Conservation (phyloP, 2,797 vertebrate genomes). For the Alcedo quadribrachys region DNA sequence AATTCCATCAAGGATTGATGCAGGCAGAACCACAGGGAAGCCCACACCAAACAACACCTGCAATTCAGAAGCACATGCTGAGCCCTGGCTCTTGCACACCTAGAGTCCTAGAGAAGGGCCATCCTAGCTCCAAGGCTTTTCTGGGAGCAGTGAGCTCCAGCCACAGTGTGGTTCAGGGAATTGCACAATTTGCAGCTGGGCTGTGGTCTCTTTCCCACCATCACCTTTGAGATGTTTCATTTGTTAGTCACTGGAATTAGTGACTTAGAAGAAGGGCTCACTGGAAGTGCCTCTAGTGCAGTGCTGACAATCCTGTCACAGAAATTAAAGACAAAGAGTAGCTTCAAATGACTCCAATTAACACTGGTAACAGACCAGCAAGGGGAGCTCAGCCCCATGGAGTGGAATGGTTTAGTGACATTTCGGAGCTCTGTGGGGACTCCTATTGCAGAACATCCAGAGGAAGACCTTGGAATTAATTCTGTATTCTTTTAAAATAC, state of each 20-base stretch:
- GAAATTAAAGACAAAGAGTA: conserved; percentile 2
- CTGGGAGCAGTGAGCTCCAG: not conserved
- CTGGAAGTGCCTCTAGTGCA: not conserved
- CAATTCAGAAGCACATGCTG: not conserved
- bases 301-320: not conserved
- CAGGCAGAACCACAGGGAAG: not conserved
- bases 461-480: not conserved
- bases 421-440: not conserved
- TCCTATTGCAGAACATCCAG: not conserved
- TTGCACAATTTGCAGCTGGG: not conserved
- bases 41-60: not conserved
- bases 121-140: not conserved
- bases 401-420: not conserved
- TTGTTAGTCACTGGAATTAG: not conserved
- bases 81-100: not conserved
- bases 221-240: not conserved
- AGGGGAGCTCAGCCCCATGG: not conserved
- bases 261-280: not conserved
- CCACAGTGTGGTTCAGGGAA: not conserved
- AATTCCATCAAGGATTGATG: not conserved
- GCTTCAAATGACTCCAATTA: not conserved
- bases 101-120: not conserved
- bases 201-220: not conserved
- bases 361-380: not conserved
- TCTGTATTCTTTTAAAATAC: not conserved